phyloP scores from a whole-genome alignment of 2,888 invertebrate species.

The Pimpla rufipes region DNA sequence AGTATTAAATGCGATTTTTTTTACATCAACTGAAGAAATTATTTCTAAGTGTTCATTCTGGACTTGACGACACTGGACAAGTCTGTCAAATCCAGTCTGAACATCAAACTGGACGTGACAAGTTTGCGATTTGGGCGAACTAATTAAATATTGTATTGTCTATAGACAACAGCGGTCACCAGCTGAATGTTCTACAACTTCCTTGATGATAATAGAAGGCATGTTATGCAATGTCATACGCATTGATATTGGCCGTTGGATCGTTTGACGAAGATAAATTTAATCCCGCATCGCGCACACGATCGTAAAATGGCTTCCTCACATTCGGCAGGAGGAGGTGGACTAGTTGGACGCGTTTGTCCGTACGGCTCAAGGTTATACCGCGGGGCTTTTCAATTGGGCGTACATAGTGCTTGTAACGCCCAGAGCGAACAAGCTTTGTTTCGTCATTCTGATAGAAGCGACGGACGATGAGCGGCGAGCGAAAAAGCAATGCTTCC shows the following conservation, averaged over 20 bases:
- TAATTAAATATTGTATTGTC: too few species aligned
- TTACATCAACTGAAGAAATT: too few species aligned
- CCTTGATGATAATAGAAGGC: too few species aligned
- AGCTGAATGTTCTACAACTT: too few species aligned
- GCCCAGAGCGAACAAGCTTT: constrained; percentile 30
- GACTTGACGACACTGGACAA: too few species aligned
- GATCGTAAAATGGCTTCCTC: not conserved
- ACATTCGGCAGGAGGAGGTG: not conserved
- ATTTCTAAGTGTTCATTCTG: too few species aligned
- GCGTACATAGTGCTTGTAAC: constrained; percentile 30
- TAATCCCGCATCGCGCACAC: not conserved
- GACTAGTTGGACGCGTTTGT: constrained; percentile 15
- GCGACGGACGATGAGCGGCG: not conserved
- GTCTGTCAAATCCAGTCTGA: too few species aligned
- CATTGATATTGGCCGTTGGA: not conserved
- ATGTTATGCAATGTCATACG: not conserved
- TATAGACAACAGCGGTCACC: too few species aligned
- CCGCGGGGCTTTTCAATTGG: constrained; percentile 39
- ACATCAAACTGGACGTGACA: too few species aligned
- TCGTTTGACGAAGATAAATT: constrained; percentile 1
- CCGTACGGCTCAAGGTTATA: constrained; percentile 21
- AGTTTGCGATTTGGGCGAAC: too few species aligned
- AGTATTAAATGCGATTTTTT: too few species aligned
- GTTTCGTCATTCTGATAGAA: constrained; percentile 27
- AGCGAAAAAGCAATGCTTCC: constrained; percentile 36